phyloP scores from a whole-genome alignment of 2,888 invertebrate species.

The Thecophora atra region DNA sequence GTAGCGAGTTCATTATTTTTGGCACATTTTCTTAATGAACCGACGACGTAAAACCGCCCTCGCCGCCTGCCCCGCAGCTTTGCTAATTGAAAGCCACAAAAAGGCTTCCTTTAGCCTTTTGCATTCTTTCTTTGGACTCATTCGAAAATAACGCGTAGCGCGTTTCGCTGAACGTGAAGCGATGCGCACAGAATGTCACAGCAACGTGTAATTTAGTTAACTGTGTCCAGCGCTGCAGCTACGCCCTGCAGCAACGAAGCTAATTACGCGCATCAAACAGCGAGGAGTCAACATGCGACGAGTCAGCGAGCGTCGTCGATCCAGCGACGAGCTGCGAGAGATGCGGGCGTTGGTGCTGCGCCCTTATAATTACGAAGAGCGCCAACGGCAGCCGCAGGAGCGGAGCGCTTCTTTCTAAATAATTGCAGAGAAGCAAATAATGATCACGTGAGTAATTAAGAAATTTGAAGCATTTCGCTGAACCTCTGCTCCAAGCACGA shows the following conservation, averaged over 20 bases:
- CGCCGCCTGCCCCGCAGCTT: not conserved
- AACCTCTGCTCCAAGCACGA: slow-evolving; percentile 10
- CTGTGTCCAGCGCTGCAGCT: not conserved
- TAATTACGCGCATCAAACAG: slow-evolving; percentile 14
- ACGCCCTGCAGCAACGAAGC: slow-evolving; percentile 14
- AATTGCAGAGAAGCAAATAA: slow-evolving; percentile 14
- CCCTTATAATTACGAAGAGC: slow-evolving; percentile 23
- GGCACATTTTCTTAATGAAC: not conserved
- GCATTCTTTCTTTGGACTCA: slow-evolving; percentile 5
- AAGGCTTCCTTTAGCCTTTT: not conserved
- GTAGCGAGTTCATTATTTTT: not conserved
- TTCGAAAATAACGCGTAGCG: slow-evolving; percentile 5
- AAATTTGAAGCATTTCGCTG: slow-evolving; percentile 26
- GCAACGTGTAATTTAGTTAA: slow-evolving; percentile 3
- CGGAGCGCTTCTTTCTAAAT: slow-evolving; percentile 26
- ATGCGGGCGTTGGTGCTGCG: not conserved
- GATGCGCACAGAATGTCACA: slow-evolving; percentile 10
- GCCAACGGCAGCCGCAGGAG: not conserved
- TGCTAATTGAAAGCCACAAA: slow-evolving; percentile 21
- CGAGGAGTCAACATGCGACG: slow-evolving; percentile 1
- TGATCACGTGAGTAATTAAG: slow-evolving; percentile 32
- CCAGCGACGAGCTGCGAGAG: not conserved
- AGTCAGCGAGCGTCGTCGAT: no score
- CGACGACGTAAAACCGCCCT: not conserved
- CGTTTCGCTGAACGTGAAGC: slow-evolving; percentile 19